phyloP scores from a whole-genome alignment of 1,140 invertebrate species.

The Druon quercuslanigerum region DNA sequence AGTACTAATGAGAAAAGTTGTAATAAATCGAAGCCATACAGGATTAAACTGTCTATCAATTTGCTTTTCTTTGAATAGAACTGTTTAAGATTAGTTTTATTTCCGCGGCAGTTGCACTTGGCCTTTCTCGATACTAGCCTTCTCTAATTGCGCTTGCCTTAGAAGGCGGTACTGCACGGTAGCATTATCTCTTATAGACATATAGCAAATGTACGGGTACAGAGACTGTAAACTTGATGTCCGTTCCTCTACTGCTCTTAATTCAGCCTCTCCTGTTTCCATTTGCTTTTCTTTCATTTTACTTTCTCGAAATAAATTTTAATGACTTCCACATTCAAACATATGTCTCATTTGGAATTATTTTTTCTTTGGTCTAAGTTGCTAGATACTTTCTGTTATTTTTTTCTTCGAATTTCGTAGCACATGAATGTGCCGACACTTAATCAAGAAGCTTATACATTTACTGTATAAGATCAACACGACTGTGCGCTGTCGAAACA shows the following conservation, averaged over 20 bases:
- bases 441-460: background rate
- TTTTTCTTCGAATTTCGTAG: background rate
- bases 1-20: background rate
- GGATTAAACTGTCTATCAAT: background rate
- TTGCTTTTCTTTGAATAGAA: background rate
- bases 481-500: no score
- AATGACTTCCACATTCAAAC: background rate
- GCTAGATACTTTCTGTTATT: background rate
- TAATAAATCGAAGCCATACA: background rate
- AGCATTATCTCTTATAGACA: constrained; percentile 2
- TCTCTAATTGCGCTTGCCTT: constrained; percentile 14
- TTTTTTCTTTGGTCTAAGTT: background rate
- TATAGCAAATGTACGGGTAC: constrained; percentile 1
- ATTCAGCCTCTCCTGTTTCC: background rate
- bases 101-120: constrained; percentile 15
- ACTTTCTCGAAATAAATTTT: constrained; percentile 12
- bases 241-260: background rate
- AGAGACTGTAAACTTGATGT: constrained; percentile 18
- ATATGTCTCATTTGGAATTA: background rate
- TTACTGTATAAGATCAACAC: background rate
- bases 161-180: constrained; percentile 7
- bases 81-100: background rate
- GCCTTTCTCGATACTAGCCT: constrained; percentile 24
- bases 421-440: background rate
- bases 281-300: background rate